These are phyloP conservation scores for Zaprionus davidi DNA, from an alignment of 1,140 invertebrate species.

Conservation along the genomic window DNA sequence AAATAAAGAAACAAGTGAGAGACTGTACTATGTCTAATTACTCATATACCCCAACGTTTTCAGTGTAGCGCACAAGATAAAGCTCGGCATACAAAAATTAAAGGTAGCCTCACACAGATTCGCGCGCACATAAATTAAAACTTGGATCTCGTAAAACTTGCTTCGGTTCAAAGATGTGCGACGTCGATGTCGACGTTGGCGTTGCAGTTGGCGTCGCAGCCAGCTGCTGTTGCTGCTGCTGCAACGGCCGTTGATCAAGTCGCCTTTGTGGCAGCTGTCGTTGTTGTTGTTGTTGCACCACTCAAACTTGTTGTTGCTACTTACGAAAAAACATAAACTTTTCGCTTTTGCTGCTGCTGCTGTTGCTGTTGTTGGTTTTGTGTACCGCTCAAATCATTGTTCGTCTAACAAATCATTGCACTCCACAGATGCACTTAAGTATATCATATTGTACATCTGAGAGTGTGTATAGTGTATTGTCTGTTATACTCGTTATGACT, in stretches of 20 bases:
- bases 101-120: constrained; percentile 54
- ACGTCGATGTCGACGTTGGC: constrained; percentile 6
- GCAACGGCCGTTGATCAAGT: constrained; percentile 45
- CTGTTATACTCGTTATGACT: constrained; percentile 21
- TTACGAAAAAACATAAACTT: constrained; percentile 70
- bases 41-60: constrained; percentile 14
- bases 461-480: constrained; percentile 2
- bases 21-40: no score
- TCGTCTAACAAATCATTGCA: constrained; percentile 57
- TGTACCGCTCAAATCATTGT: constrained; percentile 51
- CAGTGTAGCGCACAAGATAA: constrained; percentile 36
- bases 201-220: constrained; percentile 7
- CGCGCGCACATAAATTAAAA: constrained; percentile 56
- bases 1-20: neutral
- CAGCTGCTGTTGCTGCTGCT: constrained; percentile 13
- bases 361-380: constrained; percentile 23
- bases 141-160: constrained; percentile 72
- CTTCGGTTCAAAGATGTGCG: constrained; percentile 48
- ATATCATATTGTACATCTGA: constrained; percentile 29
- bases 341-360: constrained; percentile 48
- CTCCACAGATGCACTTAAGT: constrained; percentile 37
- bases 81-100: constrained; percentile 64
- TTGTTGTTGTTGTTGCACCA: constrained; percentile 55
- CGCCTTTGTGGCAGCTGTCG: constrained; percentile 43
- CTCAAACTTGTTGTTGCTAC: constrained; percentile 73